Evolutionary conservation across 2,113 vertebrate species (phyloP).

Genomic region (Neofelis nebulosa): DNA sequence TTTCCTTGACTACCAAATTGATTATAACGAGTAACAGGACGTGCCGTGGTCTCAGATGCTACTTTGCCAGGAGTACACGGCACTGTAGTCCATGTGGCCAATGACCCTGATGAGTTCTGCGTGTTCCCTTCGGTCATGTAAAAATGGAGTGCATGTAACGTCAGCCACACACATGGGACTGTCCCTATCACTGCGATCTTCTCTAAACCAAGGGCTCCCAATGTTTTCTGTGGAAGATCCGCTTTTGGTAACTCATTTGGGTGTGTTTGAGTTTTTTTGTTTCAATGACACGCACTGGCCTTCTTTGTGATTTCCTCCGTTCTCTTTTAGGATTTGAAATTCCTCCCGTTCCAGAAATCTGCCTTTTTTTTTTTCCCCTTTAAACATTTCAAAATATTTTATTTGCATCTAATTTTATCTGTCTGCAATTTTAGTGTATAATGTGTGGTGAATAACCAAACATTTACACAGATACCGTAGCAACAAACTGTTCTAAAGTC

Average conservation of each 20-base stretch:
- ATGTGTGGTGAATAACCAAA: background rate
- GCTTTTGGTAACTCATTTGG: background rate
- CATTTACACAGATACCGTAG: background rate
- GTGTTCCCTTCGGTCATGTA: background rate
- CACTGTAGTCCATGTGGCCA: background rate
- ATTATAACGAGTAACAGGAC: background rate
- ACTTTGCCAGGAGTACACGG: background rate
- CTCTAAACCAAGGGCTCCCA: background rate
- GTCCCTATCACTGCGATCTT: background rate
- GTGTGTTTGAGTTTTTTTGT: background rate
- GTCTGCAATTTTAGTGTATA: background rate
- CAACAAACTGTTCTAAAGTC: background rate
- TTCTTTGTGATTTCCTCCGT: background rate
- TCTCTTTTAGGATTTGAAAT: background rate
- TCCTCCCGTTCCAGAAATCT: background rate
- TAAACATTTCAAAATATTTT: background rate
- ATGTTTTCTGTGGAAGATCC: background rate
- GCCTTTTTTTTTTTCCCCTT: background rate
- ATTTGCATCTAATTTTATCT: background rate
- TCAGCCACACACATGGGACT: background rate
- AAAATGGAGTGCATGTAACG: background rate
- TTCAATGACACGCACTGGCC: background rate
- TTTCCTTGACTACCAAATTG: background rate
- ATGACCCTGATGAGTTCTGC: background rate
- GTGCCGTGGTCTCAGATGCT: background rate